These are phyloP conservation scores for Papilio protenor DNA, from an alignment of 2,888 invertebrate genomes.

Conservation along the genomic window DNA sequence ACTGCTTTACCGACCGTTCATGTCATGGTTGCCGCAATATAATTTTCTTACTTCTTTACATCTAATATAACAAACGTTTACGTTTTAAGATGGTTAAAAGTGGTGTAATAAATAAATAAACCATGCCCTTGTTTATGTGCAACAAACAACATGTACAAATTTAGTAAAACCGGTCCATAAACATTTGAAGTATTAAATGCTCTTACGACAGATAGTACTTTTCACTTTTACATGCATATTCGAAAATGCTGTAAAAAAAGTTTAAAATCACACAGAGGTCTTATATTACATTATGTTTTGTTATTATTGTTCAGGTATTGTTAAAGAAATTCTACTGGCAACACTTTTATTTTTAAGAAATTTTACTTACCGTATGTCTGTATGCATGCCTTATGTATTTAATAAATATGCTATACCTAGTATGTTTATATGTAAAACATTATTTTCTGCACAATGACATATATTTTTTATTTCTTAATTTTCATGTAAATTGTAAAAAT, in stretches of 20 bases:
- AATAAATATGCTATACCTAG: background rate
- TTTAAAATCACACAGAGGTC: background rate
- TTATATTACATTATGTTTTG: background rate
- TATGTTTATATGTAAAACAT: background rate
- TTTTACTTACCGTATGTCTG: background rate
- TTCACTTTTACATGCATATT: background rate
- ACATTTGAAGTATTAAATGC: background rate
- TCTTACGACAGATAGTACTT: background rate
- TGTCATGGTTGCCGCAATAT: conserved; percentile 18
- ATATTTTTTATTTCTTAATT: background rate
- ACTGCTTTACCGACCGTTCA: conserved; percentile 40
- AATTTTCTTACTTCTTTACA: background rate
- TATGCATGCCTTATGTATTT: background rate
- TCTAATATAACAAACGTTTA: background rate
- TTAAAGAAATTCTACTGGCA: background rate
- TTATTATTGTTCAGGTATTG: background rate
- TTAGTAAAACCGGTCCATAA: background rate
- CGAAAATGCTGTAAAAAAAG: background rate
- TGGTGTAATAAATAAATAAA: background rate
- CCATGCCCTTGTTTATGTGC: background rate
- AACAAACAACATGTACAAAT: background rate
- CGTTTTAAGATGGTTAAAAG: background rate
- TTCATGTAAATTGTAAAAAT: background rate
- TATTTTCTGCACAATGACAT: background rate
- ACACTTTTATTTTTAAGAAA: background rate